These are phyloP conservation scores for Epicampocera succincta DNA, from an alignment of 2,888 invertebrate species.

Conservation along the genomic window DNA sequence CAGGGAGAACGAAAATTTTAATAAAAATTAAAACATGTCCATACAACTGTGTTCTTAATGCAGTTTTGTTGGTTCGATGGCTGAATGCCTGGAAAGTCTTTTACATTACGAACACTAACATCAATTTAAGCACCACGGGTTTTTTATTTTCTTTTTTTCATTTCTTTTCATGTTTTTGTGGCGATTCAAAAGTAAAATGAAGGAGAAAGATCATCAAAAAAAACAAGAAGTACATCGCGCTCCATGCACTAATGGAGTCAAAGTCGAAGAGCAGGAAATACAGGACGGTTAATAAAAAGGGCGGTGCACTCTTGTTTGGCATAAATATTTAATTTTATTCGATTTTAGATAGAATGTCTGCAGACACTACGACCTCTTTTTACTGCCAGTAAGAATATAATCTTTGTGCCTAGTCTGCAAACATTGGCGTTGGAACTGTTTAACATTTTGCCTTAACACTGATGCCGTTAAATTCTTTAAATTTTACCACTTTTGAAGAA, in stretches of 20 bases:
- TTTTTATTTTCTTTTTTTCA: constrained; percentile 44
- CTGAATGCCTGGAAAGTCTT: constrained; percentile 60
- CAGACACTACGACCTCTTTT: constrained; percentile 13
- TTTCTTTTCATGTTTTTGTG: constrained; percentile 25
- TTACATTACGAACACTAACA: constrained; percentile 57
- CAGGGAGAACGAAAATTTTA: constrained; percentile 44
- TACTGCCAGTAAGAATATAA: too few species aligned
- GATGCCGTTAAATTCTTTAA: too few species aligned
- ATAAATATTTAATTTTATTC: constrained; percentile 55
- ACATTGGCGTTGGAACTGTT: too few species aligned
- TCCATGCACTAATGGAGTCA: constrained; percentile 46
- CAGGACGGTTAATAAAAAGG: constrained; percentile 59
- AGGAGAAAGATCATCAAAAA: constrained; percentile 45
- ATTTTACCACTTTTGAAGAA: too few species aligned
- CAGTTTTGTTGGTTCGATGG: constrained; percentile 39
- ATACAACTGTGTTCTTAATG: constrained; percentile 60
- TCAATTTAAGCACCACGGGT: constrained; percentile 61
- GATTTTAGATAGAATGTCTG: constrained; percentile 1
- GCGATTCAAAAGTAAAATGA: constrained; percentile 35
- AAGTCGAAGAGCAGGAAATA: constrained; percentile 61
- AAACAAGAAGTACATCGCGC: constrained; percentile 9
- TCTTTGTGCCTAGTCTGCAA: too few species aligned
- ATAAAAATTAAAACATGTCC: constrained; percentile 57
- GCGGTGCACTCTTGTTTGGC: constrained; percentile 62
- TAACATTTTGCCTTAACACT: too few species aligned